Evolutionary conservation across 2,888 invertebrate species (phyloP), one percentile per base, ranked within the genome.

Genomic region (Magallana nippona): DNA sequence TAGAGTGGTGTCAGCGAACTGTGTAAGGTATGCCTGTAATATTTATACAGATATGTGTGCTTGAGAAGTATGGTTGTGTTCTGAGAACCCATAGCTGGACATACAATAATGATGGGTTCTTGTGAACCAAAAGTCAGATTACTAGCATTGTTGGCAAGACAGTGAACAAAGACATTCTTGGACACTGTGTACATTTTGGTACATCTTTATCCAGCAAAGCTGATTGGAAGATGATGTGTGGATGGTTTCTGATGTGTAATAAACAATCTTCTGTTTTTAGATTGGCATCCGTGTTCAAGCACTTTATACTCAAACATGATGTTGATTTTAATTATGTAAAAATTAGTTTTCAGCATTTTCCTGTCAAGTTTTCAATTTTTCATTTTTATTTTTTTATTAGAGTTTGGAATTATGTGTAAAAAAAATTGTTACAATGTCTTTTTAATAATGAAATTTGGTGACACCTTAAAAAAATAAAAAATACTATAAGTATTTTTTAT

Each of bases 261-360:
- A 17, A 55, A 56, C 27, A 17, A 57, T 57, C 32, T 82, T 55
- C 13, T 17, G 32, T 71, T 71, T 71, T 71, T 71, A 79, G 11
- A 84, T 78, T 81, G 79, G 85, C 85, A 83, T 85, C 85, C 81
- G 55, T 85, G 79, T 83, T 85, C 85, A 85, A 83, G 83, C 85
- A 85, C 85, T 44, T 44, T 44, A 62, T 27, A 22, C n/a, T 19
- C 19, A 79, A 60, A 27, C 19, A 44, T 78, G 78, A 78, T 58
- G 55, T 60, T 63, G 60, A 83, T 63, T 55, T 82, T 82, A 78
- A 82, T 82, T 19, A 82, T 78, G n/a, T 58, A 56, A 83, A 27
- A 78, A 83, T 79, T 82, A 82, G 60, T 84, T 85, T 83, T 83
- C 85, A 85, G 85, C 85, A 79, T 85, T 85, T 85, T 85, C 83